A percentile compares a stretch with the other conserved stretches of the same genome.
Evolutionary conservation across 1,140 invertebrate genomes (phyloP).

Genomic region (Pachyrhynchus sulphureomaculatus): DNA sequence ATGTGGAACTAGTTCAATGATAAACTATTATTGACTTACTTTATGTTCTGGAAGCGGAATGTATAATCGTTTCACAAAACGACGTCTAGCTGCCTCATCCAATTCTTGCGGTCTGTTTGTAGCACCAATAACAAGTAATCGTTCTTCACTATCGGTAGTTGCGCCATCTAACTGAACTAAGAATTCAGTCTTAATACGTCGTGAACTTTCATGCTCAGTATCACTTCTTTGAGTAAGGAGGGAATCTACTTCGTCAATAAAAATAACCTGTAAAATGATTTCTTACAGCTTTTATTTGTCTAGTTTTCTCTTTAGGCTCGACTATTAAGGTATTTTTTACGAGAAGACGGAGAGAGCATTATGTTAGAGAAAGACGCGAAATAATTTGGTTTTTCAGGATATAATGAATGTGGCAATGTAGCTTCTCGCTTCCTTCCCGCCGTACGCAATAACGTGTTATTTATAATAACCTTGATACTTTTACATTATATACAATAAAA

Average conservation of each 20-base stretch:
- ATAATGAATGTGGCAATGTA: too few relatives aligned
- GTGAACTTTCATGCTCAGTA: conserved; percentile 87
- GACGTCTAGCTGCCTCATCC: conserved; percentile 85
- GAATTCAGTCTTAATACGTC: conserved; percentile 94
- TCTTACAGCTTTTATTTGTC: too few relatives aligned
- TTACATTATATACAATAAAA: too few relatives aligned
- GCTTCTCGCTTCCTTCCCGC: too few relatives aligned
- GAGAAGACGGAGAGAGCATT: too few relatives aligned
- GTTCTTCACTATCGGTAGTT: conserved; percentile 75
- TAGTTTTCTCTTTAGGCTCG: too few relatives aligned
- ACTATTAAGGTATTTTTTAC: too few relatives aligned
- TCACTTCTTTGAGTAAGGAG: conserved; percentile 84
- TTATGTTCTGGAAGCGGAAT: conserved; percentile 81
- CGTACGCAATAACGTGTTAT: too few relatives aligned
- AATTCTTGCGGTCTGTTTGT: conserved; percentile 95
- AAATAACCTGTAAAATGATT: conserved; percentile 72
- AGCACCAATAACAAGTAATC: conserved; percentile 84
- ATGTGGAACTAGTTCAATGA: too few relatives aligned
- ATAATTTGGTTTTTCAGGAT: too few relatives aligned
- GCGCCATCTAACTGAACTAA: conserved; percentile 91
- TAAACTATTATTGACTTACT: conserved; percentile 47
- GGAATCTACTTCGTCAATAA: conserved; percentile 96
- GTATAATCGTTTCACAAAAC: conserved; percentile 87
- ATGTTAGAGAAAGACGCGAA: too few relatives aligned
- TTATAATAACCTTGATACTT: too few relatives aligned